Evolutionary conservation across 2,888 invertebrate species (phyloP).

Genomic region (Pristionchus mayeri): DNA sequence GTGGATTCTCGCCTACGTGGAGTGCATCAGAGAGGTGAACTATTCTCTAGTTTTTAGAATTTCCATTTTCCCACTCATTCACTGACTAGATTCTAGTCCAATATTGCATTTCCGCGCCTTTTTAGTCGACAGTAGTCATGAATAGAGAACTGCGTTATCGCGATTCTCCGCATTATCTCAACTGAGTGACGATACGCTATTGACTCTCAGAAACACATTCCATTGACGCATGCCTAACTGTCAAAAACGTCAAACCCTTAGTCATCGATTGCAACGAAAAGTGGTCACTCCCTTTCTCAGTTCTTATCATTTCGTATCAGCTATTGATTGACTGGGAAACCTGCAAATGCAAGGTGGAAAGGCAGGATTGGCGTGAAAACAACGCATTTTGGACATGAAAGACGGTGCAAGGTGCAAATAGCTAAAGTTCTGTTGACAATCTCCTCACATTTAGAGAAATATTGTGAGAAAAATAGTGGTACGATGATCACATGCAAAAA

Average conservation of each 20-base stretch:
- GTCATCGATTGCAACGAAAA: not conserved
- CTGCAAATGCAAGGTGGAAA: not conserved
- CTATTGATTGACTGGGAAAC: not conserved
- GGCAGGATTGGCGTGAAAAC: not conserved
- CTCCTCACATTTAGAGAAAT: too few species aligned
- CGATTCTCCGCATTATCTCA: too few species aligned
- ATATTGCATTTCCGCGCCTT: too few species aligned
- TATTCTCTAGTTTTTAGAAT: too few species aligned
- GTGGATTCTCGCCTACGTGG: not conserved
- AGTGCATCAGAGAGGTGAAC: slow-evolving; percentile 33
- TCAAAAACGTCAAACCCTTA: not conserved
- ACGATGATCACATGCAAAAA: not conserved
- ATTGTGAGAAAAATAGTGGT: too few species aligned
- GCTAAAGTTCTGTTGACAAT: too few species aligned
- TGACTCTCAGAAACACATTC: too few species aligned
- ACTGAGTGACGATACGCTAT: too few species aligned
- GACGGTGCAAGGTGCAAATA: too few species aligned
- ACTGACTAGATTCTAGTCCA: not conserved
- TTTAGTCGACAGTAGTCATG: too few species aligned
- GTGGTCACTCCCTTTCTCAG: not conserved
- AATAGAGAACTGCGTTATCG: too few species aligned
- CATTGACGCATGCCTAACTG: not conserved
- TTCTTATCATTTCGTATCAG: not conserved
- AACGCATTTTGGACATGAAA: not conserved
- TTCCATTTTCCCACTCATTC: not conserved